Evolutionary conservation across 2,113 vertebrate genomes (phyloP).

Genomic region (Barbus barbus): DNA sequence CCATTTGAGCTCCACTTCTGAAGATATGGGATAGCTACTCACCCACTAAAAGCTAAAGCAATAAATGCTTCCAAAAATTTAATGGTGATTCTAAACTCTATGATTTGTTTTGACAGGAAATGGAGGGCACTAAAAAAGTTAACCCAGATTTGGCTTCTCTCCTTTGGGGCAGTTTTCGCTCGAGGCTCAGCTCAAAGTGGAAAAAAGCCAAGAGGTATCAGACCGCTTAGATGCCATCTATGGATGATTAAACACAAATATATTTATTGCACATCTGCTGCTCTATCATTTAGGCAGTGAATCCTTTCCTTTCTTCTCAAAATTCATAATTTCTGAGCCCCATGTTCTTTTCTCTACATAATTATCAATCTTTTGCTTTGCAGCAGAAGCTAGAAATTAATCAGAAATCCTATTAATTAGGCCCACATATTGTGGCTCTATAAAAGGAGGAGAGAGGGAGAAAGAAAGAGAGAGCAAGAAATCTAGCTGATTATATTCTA

Average conservation of each 20-base stretch:
- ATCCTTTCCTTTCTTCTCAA: neutral
- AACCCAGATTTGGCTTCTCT: conserved; percentile 20
- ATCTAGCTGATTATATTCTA: neutral
- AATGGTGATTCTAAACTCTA: neutral
- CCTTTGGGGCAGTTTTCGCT: conserved; percentile 24
- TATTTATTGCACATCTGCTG: neutral
- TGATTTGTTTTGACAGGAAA: conserved; percentile 29
- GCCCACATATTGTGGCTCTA: conserved; percentile 2
- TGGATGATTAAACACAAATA: neutral
- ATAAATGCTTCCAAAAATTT: neutral
- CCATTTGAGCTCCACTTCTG: conserved; percentile 13
- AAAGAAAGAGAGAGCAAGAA: neutral
- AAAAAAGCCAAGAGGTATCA: neutral
- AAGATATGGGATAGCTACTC: neutral
- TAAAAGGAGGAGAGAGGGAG: neutral
- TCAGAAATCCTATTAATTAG: conserved; percentile 40
- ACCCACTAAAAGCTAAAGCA: neutral
- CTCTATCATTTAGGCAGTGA: conserved; percentile 15
- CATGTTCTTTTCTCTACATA: conserved; percentile 7
- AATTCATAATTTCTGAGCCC: neutral
- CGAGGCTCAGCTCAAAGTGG: neutral
- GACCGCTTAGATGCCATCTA: conserved; percentile 1
- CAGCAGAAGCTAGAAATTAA: conserved; percentile 7
- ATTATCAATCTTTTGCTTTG: conserved; percentile 31
- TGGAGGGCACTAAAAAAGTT: neutral